Percentiles rank a stretch among this genome's conserved stretches.
These are phyloP conservation scores for Gadus chalcogrammus DNA, from an alignment of 2,113 vertebrate species.

Conservation along the genomic window DNA sequence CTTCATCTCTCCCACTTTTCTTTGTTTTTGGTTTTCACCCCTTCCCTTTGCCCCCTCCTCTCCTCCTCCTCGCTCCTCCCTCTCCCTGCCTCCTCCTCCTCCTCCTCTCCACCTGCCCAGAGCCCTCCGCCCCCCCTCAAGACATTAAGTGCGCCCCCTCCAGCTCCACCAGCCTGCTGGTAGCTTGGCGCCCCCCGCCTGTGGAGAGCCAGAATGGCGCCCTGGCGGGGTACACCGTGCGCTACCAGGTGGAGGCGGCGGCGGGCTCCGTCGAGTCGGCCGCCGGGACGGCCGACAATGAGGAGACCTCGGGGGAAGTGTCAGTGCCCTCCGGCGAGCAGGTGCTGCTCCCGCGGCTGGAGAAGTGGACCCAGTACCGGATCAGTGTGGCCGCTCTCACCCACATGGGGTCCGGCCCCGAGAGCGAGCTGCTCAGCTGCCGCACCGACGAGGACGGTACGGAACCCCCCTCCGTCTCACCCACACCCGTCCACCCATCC, in stretches of 20 bases:
- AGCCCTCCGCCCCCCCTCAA: conserved; percentile 98
- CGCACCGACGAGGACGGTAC: conserved; percentile 96
- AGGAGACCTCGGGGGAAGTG: conserved; percentile 41
- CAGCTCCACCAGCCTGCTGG: conserved; percentile 96
- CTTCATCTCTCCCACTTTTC: conserved; percentile 95
- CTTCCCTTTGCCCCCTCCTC: conserved; percentile 35
- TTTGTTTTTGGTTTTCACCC: conserved; percentile 75
- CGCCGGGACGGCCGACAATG: conserved; percentile 72
- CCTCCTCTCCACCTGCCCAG: conserved; percentile 79
- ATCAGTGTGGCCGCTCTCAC: conserved; percentile 88
- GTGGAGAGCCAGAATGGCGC: conserved; percentile 89
- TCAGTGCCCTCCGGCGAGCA: conserved; percentile 72
- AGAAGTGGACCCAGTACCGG: conserved; percentile 96
- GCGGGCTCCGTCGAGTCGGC: conserved; percentile 72
- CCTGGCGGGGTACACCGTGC: conserved; percentile 92
- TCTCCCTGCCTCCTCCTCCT: conserved; percentile 23
- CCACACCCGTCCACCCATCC: too few relatives aligned
- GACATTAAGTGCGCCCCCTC: conserved; percentile 94
- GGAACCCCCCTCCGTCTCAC: neutral
- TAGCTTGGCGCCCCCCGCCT: conserved; percentile 96
- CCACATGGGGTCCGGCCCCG: conserved; percentile 85
- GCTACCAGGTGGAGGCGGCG: conserved; percentile 85
- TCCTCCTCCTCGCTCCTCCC: conserved; percentile 42
- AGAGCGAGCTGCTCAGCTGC: conserved; percentile 86
- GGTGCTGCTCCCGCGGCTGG: conserved; percentile 87